Conservation (phyloP, 1,140 invertebrate genomes). For the Hyposmocoma kahamanoa region DNA sequence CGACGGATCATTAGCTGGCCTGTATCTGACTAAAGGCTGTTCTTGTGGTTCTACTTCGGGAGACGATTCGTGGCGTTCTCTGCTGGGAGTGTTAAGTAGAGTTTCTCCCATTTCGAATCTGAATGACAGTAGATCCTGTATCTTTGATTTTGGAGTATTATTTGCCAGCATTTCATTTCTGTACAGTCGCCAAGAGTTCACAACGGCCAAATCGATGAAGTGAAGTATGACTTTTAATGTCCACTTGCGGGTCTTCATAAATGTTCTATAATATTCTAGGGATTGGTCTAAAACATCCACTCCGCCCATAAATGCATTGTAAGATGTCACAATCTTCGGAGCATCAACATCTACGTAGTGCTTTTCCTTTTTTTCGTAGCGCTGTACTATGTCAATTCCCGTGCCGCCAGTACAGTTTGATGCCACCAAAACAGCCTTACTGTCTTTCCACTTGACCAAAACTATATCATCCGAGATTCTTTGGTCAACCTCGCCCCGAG, state of each 20-base stretch:
- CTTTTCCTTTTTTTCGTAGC: background rate
- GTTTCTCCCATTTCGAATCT: conserved; percentile 5
- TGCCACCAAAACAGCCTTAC: conserved; percentile 11
- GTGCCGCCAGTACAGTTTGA: conserved; percentile 9
- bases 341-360: background rate
- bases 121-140: conserved; percentile 5
- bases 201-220: conserved; percentile 8
- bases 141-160: background rate
- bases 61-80: background rate
- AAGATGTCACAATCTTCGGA: background rate
- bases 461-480: conserved; percentile 3
- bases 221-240: conserved; percentile 13
- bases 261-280: conserved; percentile 9
- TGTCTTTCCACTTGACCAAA: conserved; percentile 13
- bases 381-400: background rate
- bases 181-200: conserved; percentile 6
- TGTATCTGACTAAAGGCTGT: background rate
- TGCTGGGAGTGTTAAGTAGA: conserved; percentile 4
- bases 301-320: conserved; percentile 7
- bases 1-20: background rate
- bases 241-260: conserved; percentile 9
- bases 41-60: background rate
- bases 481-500: conserved; percentile 7
- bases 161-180: background rate
- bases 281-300: conserved; percentile 7